Evolutionary conservation across 2,113 vertebrate species (phyloP).

Genomic region (Forbesichthys agassizii): DNA sequence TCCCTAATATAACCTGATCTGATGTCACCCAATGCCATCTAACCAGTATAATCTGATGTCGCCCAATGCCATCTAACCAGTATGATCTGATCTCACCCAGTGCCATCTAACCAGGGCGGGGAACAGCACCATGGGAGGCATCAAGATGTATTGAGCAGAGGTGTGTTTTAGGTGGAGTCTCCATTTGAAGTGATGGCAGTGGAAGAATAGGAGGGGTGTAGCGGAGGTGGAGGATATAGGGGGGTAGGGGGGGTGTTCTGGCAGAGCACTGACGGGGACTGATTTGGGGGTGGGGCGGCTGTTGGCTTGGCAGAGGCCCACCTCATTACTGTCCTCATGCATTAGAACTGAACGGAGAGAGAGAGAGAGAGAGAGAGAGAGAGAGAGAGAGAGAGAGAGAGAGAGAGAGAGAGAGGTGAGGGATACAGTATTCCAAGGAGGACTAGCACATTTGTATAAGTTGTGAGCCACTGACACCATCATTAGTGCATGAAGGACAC

Average conservation of each 20-base stretch:
- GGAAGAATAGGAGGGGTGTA: no score
- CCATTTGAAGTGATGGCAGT: no score
- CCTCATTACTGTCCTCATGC: slow-evolving; percentile 66
- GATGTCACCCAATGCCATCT: no score
- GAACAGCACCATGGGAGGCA: no score
- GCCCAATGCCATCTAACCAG: no score
- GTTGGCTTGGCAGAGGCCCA: slow-evolving; percentile 60
- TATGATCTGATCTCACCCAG: background rate
- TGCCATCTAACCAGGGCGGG: no score
- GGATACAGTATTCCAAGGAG: background rate
- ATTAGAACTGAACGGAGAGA: slow-evolving; percentile 42
- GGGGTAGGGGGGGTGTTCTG: no score
- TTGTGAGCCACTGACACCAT: slow-evolving; percentile 44
- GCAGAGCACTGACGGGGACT: slow-evolving; percentile 1
- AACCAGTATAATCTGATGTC: no score
- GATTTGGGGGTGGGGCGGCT: slow-evolving; percentile 17
- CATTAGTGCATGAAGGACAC: slow-evolving; percentile 64
- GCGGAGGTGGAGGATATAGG: no score
- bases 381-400: background rate
- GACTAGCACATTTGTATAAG: background rate
- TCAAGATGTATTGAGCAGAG: background rate
- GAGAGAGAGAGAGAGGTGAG: background rate
- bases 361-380: background rate
- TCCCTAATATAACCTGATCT: no score
- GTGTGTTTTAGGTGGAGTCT: background rate